Conservation (phyloP, 1,140 invertebrate species). For the Drosophila kanapiae region DNA sequence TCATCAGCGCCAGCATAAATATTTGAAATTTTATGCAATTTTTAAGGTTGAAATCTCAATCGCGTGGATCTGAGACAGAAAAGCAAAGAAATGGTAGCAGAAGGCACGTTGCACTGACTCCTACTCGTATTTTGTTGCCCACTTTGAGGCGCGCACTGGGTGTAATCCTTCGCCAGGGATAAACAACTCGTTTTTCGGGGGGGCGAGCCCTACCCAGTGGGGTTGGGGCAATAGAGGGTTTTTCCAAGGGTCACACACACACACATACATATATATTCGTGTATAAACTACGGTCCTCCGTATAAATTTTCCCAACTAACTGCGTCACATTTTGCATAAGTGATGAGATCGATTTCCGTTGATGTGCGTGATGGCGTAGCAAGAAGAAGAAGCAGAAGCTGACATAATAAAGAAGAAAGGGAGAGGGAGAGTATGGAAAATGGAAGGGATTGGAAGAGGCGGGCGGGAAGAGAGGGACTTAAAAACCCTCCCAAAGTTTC, state of each 20-base stretch:
- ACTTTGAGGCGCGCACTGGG: not conserved
- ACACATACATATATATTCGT: not conserved
- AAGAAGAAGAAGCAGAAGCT: constrained; percentile 13
- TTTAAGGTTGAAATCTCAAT: constrained; percentile 53
- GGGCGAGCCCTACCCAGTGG: too few species aligned
- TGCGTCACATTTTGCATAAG: constrained; percentile 83
- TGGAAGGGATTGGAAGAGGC: constrained; percentile 6
- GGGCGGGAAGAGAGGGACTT: not conserved
- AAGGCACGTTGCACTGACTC: constrained; percentile 12
- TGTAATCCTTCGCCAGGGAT: constrained; percentile 31
- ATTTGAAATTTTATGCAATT: constrained; percentile 56
- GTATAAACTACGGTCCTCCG: constrained; percentile 11
- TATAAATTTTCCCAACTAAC: constrained; percentile 79
- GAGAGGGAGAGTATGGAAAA: constrained; percentile 5
- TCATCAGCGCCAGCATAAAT: constrained; percentile 56
- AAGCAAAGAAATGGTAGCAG: not conserved
- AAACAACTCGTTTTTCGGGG: constrained; percentile 26
- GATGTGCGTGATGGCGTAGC: constrained; percentile 63
- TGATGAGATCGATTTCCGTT: constrained; percentile 82
- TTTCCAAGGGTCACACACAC: constrained; percentile 17
- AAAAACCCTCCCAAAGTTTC: constrained; percentile 30
- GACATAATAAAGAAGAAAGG: constrained; percentile 6
- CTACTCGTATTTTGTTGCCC: constrained; percentile 31
- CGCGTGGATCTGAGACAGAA: not conserved
- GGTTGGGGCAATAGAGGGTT: too few species aligned